Base-by-base conservation (phyloP, 2,888 invertebrate genomes). In the Drosophila cyrtoloma region DNA sequence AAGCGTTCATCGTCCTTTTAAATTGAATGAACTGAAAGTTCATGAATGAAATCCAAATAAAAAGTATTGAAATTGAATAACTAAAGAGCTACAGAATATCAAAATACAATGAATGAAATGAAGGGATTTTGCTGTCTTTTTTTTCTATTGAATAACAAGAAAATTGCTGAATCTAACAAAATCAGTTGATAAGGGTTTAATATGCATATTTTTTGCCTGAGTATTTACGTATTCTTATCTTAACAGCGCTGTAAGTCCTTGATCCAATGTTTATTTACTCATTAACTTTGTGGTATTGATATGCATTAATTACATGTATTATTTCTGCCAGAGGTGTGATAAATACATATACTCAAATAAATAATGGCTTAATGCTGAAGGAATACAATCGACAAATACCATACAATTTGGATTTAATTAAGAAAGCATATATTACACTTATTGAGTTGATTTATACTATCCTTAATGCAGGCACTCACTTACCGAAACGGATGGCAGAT, bases 401-500 rank as follows among this genome's bases (percentile, higher is more conserved):
- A 32, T n/a, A 1, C 12, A 32, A 62, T 44, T 35, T 16, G 52
- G 26, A 30, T 37, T 53, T 47, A 67, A 67, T 55, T 56, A 65
- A 22, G 19, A 26, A 6, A 9, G 39, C 28, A 16, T 30, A 30
- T 52, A 61, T 39, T 42, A 35, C 30, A 22, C 35, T 42, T 22
- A 28, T 35, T 19, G 39, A 50, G 19, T 50, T 65, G 42, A 66
- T 39, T 52, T 67, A 58, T 37, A 1, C 12, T 35, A 9, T 0
- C 4, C 1, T 26, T 26, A 47, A 26, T 47, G 26, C 7, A 16
- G 26, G 16, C 16, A 3, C 7, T 9, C 47, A 90, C 93, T 92
- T 81, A 93, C 93, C 93, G 91, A 76, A 98, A 97, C 0, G 98
- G 98, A 91, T 97, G 96, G 90, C 97, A 97, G 84, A 97, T 97